Evolutionary conservation across 2,888 invertebrate species (phyloP).

Genomic region (Cephus sareptanus): DNA sequence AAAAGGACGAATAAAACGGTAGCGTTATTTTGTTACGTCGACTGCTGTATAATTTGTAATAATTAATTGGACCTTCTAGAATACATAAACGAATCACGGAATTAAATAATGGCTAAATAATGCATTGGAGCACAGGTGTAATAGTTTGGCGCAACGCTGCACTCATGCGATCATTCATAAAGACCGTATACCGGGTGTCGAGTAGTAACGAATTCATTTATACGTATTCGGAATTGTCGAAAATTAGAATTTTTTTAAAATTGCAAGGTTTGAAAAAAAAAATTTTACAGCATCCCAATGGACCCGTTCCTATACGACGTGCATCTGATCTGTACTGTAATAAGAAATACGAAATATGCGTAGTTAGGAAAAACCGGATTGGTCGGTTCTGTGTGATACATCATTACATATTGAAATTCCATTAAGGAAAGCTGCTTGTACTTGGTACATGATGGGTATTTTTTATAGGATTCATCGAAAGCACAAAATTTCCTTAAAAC

Average conservation of each 20-base stretch:
- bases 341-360: background rate
- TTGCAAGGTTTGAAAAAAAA: no score
- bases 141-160: background rate
- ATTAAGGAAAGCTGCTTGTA: background rate
- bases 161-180: background rate
- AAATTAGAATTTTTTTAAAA: no score
- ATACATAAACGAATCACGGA: background rate
- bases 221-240: background rate
- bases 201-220: background rate
- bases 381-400: background rate
- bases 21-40: background rate
- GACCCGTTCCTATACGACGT: no score
- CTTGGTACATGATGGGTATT: background rate
- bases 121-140: background rate
- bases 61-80: background rate
- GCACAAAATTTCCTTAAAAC: background rate
- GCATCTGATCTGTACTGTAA: background rate
- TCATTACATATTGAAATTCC: background rate
- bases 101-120: background rate
- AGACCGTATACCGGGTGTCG: background rate
- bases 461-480: background rate
- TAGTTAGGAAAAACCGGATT: background rate
- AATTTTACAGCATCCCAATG: background rate
- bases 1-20: background rate
- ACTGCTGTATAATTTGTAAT: background rate